phyloP scores from a whole-genome alignment of 1,140 invertebrate genomes.

The Branchinecta lindahli region DNA sequence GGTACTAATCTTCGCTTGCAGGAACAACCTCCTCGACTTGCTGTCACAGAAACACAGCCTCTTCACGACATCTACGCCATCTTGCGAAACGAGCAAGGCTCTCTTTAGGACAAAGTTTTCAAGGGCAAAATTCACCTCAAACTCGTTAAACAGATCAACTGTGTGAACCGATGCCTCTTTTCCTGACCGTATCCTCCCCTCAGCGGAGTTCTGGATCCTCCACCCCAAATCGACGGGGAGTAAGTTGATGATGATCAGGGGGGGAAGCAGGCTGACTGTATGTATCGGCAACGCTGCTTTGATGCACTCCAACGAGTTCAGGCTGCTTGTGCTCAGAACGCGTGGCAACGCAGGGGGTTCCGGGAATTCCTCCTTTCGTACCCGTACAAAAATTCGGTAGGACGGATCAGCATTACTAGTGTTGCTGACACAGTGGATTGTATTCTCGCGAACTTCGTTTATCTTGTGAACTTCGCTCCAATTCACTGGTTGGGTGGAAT shows the following conservation, averaged over 20 bases:
- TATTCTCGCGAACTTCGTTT: slow-evolving; percentile 39
- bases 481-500: slow-evolving; percentile 42
- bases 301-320: slow-evolving; percentile 21
- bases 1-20: slow-evolving; percentile 44
- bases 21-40: slow-evolving; percentile 18
- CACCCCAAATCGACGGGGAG: slow-evolving; percentile 47
- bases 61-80: not conserved
- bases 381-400: slow-evolving; percentile 52
- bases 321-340: slow-evolving; percentile 22
- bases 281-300: slow-evolving; percentile 47
- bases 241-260: slow-evolving; percentile 53
- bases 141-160: slow-evolving; percentile 8
- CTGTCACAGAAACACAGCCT: not conserved
- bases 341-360: slow-evolving; percentile 35
- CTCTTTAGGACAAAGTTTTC: not conserved
- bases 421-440: slow-evolving; percentile 32
- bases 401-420: slow-evolving; percentile 29
- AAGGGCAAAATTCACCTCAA: not conserved
- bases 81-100: not conserved
- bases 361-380: slow-evolving; percentile 64
- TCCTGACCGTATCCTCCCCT: slow-evolving; percentile 46
- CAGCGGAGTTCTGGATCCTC: slow-evolving; percentile 25
- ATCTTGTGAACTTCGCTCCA: slow-evolving; percentile 47
- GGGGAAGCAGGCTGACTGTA: slow-evolving; percentile 62
- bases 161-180: slow-evolving; percentile 30